Evolutionary conservation across 2,797 vertebrate genomes (phyloP), one percentile per base, ranked within the genome.

Genomic region (Octomys mimax): DNA sequence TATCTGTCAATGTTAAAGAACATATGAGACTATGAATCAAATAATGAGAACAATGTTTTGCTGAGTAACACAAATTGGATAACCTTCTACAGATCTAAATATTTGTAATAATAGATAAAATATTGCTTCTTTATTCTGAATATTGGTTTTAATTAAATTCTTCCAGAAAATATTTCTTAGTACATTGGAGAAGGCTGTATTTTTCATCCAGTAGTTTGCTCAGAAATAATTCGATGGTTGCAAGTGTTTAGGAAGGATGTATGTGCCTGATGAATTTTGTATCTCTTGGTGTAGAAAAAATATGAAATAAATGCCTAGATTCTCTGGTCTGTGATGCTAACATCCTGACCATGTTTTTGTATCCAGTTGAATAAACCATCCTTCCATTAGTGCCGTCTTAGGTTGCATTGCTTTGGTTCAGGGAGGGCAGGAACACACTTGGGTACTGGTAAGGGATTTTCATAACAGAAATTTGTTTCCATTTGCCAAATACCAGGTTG

Each of bases 101-200:
- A 7, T 87, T 82, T 71, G 31, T 14, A 68, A 33, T 9, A 12
- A 61, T 28, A 78, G 39, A 79, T 31, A 62, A 68, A 70, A 62
- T 81, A 88, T 66, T 73, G 49, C 46, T 78, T 77, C 52, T 54
- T 90, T 83, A 18, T 84, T 79, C 24, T 46, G 90, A 94, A 68
- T 91, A 39, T 13, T 70, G 2, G 66, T 92, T 91, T 84, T 92
- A 62, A 62, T 46, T 59, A 16, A 73, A 79, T 73, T 87, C 18
- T 62, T 10, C 12, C 21, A 52, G 49, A 68, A 92, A 36, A 84
- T 26, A 12, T 36, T 78, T 82, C 39, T 89, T 81, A 79, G 39
- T 68, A 61, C 31, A 78, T 89, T 89, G 16, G 24, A 89, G 59
- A 85, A 16, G 21, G 26, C 36, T 33, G 6, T 80, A 19, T 93